Evolutionary conservation across 2,797 vertebrate species (phyloP), one percentile per base, ranked within the genome.

Genomic region (Diglossa cyanea): DNA sequence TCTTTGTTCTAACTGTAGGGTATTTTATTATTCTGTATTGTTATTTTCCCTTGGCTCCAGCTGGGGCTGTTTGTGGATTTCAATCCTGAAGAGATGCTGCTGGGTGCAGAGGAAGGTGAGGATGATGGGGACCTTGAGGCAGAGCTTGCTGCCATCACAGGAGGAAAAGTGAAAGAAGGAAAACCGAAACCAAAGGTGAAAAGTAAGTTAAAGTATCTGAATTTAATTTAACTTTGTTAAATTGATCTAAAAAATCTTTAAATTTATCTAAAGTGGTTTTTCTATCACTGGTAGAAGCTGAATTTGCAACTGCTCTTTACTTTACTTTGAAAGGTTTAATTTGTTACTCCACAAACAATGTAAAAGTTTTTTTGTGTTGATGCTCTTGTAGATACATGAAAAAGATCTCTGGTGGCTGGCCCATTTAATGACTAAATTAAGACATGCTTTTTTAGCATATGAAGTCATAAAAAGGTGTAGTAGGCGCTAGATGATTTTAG

Each of bases 71-170:
- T 99, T 84, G 93, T 99, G 54, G 99, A 99, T 73, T 98, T 99
- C 93, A 98, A 94, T 76, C 98, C 98, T 6, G 99, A 99, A 71
- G 98, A 99, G 88, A 98, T 99, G 98, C 97, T 99, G 85, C 93
- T 98, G 96, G 98, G 97, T 20, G 93, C 98, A 95, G 97, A 98
- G 50, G 98, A 98, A 33, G 97, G 98, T 89, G 98, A 83, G 60
- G 98, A 98, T 58, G 99, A 99, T 47, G 98, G 98, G 2, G 99
- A 99, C 83, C 92, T 99, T 72, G 99, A 99, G 97, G 99, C 99
- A 40, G 99, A 99, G 95, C 98, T 99, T 44, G 98, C 99, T 88
- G 98, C 99, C 75, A 98, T 99, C 84, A 99, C 99, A 24, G 99
- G 99, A 85, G 97, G 95, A 39, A 98, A 97, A 73, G 58, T 97